Conservation (phyloP, 1,140 invertebrate species). For the Ips nitidus region DNA sequence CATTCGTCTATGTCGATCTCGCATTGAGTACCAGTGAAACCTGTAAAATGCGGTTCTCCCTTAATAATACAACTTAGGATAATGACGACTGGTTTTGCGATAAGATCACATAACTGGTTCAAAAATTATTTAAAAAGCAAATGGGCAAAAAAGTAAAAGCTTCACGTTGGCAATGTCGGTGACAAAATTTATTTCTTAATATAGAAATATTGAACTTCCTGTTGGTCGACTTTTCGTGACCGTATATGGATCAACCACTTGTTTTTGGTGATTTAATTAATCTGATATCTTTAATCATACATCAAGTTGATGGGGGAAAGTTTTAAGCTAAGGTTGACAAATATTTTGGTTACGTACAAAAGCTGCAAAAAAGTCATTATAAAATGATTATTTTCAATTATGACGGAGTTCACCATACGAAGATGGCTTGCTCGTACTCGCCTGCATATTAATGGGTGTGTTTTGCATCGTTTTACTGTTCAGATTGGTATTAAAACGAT, state of each 20-base stretch:
- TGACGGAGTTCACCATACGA: constrained; percentile 15
- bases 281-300: no score
- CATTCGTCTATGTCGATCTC: constrained; percentile 93
- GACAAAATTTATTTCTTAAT: constrained; percentile 26
- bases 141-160: constrained; percentile 30
- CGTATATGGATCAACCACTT: constrained; percentile 10
- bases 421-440: constrained; percentile 15
- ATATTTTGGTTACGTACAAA: neutral
- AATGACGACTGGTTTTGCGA: no score
- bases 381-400: constrained; percentile 29
- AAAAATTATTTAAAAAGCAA: constrained; percentile 6
- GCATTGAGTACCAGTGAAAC: constrained; percentile 88
- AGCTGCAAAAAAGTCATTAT: neutral
- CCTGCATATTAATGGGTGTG: constrained; percentile 21
- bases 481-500: neutral
- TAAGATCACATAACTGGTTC: constrained; percentile 7
- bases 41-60: constrained; percentile 57
- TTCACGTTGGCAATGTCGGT: constrained; percentile 15
- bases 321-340: neutral
- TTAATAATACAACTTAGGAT: neutral
- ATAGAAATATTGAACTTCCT: constrained; percentile 24
- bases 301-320: neutral
- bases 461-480: constrained; percentile 25
- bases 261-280: constrained; percentile 9
- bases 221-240: constrained; percentile 9